A percentile compares a stretch with the other conserved stretches of the same genome.
Conservation (phyloP, 2,113 vertebrate genomes). For the Eulemur macaco region DNA sequence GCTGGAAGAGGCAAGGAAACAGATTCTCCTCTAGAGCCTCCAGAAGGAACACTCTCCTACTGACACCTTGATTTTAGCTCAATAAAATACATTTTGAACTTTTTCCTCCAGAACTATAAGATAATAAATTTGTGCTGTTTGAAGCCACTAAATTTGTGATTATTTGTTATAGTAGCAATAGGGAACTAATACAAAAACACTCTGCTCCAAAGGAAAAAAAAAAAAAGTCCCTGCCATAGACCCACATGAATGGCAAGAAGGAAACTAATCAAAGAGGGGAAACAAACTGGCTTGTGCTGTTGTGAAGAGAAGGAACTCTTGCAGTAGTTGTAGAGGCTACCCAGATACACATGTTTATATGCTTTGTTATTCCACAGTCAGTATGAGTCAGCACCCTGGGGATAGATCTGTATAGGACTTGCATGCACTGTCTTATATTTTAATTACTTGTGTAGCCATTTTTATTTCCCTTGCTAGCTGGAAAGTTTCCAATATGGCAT, state of each 20-base stretch:
- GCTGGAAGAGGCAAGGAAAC: not conserved
- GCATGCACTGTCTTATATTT: not conserved
- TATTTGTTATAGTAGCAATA: not conserved
- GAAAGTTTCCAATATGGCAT: not conserved
- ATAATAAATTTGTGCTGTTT: not conserved
- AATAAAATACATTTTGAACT: not conserved
- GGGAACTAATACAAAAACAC: not conserved
- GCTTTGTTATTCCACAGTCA: not conserved
- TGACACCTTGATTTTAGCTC: not conserved
- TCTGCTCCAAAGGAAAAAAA: not conserved
- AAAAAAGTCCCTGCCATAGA: not conserved
- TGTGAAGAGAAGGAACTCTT: not conserved
- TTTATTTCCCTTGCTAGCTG: not conserved
- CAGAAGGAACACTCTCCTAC: not conserved
- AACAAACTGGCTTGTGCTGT: not conserved
- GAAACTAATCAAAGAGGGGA: not conserved
- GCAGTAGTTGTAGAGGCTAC: not conserved
- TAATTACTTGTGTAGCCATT: not conserved
- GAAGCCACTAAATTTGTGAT: not conserved
- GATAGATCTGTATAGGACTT: no score
- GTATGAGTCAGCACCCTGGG: accelerated
- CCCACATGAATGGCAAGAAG: not conserved
- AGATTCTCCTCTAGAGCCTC: not conserved
- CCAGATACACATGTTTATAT: accelerated
- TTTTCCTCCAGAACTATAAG: not conserved